phyloP scores from a whole-genome alignment of 2,113 vertebrate species.

The Pomatostomus ruficeps region DNA sequence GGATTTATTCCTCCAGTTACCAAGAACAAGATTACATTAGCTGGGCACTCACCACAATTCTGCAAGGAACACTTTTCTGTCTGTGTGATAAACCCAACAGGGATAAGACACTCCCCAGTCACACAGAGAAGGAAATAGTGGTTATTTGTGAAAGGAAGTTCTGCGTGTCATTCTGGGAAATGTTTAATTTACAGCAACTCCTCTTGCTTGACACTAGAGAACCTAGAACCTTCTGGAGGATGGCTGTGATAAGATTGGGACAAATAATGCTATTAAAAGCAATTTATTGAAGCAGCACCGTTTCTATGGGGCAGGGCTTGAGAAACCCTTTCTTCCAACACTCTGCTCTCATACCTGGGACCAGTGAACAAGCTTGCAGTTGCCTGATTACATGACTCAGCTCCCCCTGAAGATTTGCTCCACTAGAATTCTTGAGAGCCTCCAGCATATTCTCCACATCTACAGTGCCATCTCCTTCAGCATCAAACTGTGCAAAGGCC shows the following conservation, averaged over 20 bases:
- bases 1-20: background rate
- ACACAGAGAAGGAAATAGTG: background rate
- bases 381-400: constrained; percentile 93
- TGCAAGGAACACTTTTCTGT: background rate
- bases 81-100: background rate
- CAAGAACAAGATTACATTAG: background rate
- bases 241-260: background rate
- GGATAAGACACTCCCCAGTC: background rate
- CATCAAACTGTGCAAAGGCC: constrained; percentile 96
- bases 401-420: constrained; percentile 92
- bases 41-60: background rate
- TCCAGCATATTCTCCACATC: constrained; percentile 93
- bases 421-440: constrained; percentile 89
- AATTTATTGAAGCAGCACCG: background rate
- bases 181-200: background rate
- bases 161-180: background rate
- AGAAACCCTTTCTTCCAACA: background rate
- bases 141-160: background rate
- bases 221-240: background rate
- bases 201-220: background rate
- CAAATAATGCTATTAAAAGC: background rate
- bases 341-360: constrained; percentile 81
- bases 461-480: constrained; percentile 91
- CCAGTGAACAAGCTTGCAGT: constrained; percentile 92
- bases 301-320: background rate